These are phyloP conservation scores for Athripsodes cinereus DNA, from an alignment of 2,888 invertebrate genomes.

Conservation along the genomic window DNA sequence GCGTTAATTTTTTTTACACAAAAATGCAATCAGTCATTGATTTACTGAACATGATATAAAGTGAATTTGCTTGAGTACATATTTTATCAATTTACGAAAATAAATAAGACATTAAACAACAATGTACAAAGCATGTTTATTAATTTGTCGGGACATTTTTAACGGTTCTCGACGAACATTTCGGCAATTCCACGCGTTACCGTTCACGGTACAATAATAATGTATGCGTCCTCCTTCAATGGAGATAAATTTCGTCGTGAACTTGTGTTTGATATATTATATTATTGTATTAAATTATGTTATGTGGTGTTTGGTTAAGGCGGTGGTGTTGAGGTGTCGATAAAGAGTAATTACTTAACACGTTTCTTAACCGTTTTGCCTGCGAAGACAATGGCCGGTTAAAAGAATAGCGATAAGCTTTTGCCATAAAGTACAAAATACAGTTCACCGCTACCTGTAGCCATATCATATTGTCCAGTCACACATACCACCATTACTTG, in stretches of 20 bases:
- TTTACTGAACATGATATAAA: neutral
- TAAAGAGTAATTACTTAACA: slow-evolving; percentile 15
- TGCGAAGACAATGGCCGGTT: slow-evolving; percentile 13
- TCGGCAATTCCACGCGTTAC: neutral
- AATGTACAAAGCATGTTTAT: neutral
- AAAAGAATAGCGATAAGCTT: slow-evolving; percentile 8
- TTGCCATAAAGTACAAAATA: slow-evolving; percentile 8
- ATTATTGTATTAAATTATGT: neutral
- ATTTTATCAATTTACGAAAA: neutral
- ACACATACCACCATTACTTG: too few species aligned
- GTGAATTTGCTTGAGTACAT: too few species aligned
- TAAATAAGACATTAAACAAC: neutral
- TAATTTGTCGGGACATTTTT: neutral
- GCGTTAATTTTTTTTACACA: too few species aligned
- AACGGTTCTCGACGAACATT: neutral
- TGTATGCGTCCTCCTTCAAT: neutral
- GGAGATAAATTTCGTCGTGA: neutral
- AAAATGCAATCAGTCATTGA: neutral
- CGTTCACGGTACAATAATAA: neutral
- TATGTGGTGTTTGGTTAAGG: neutral
- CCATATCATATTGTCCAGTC: slow-evolving; percentile 1
- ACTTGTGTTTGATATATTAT: neutral
- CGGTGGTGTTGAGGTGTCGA: slow-evolving; percentile 5
- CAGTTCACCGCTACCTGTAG: slow-evolving; percentile 6
- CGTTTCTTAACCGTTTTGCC: slow-evolving; percentile 8